These are phyloP conservation scores for Nectonema munidae DNA, from an alignment of 2,888 invertebrate species.

Conservation along the genomic window DNA sequence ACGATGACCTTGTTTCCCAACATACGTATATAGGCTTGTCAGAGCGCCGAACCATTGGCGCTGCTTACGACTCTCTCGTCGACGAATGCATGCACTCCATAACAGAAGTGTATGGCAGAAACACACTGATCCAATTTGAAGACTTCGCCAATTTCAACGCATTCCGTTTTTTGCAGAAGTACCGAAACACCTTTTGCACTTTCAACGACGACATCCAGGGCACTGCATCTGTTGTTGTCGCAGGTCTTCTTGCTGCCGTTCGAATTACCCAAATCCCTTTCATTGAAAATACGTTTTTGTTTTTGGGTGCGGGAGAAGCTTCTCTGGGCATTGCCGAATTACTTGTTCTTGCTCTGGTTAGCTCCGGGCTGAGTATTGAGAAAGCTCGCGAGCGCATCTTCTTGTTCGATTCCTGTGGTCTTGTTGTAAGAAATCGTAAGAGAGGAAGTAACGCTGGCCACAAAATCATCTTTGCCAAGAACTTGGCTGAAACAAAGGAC, in stretches of 20 bases:
- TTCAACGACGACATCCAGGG: constrained; percentile 99
- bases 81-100: constrained; percentile 87
- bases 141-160: constrained; percentile 94
- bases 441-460: not conserved
- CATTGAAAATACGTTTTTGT: constrained; percentile 50
- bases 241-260: constrained; percentile 55
- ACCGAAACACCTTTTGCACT: constrained; percentile 53
- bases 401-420: constrained; percentile 77
- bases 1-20: constrained; percentile 28
- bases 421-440: constrained; percentile 38
- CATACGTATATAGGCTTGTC: constrained; percentile 66
- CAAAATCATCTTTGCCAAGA: not conserved
- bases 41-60: constrained; percentile 46
- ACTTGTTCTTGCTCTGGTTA: constrained; percentile 64
- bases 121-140: constrained; percentile 44
- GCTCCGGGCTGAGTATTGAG: constrained; percentile 36
- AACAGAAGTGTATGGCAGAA: constrained; percentile 27
- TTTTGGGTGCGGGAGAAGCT: constrained; percentile 88
- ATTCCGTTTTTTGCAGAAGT: constrained; percentile 57
- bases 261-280: constrained; percentile 46
- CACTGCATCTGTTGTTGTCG: constrained; percentile 73
- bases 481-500: too few relatives aligned
- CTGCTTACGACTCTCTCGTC: constrained; percentile 55
- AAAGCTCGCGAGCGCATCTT: constrained; percentile 51
- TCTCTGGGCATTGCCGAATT: constrained; percentile 66